Base-by-base conservation (phyloP, 2,113 vertebrate species). In the Smithornis capensis region DNA sequence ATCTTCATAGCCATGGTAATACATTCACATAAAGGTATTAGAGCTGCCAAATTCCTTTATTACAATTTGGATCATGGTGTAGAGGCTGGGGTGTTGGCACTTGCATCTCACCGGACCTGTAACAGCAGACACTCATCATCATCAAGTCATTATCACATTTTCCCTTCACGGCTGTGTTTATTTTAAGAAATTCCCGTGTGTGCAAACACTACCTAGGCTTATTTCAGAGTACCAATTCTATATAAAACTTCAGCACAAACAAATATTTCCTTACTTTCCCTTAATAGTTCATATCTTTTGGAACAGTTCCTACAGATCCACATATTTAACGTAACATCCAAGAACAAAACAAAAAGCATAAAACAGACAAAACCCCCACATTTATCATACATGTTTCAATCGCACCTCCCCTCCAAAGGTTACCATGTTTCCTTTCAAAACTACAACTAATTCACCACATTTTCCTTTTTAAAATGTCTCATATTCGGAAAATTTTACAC, bases 131-230 rank as follows among this genome's bases (percentile, higher is more conserved):
- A 80, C 83, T 83, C 94, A 96, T 95, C 95, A 95, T 92, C 94
- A 96, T 94, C 94, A 97, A 97, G 94, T 95, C 96, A 98, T 98
- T 97, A 98, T 96, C 96, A 96, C 87, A 94, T 94, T 96, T 96
- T 97, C 94, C 94, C 45, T 95, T 96, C 28, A 49, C 93, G 74
- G 70, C 44, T 90, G 21, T 95, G 82, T 96, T 96, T 96, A 97
- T 96, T 95, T 96, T 94, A 96, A 93, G 88, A 93, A 95, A 96
- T 83, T 95, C 94, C 90, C 96, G 76, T 83, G 90, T 62, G 91
- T 78, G 95, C 91, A 94, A 96, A 95, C 84, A 93, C 89, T 83
- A 94, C 89, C 94, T 96, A 88, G 42, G 33, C 67, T 95, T 91
- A 89, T 83, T 96, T 89, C 87, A 94, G 57, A 79, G 67, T 50